Evolutionary conservation across 1,140 invertebrate genomes (phyloP).

Genomic region (Zaprionus nigranus): DNA sequence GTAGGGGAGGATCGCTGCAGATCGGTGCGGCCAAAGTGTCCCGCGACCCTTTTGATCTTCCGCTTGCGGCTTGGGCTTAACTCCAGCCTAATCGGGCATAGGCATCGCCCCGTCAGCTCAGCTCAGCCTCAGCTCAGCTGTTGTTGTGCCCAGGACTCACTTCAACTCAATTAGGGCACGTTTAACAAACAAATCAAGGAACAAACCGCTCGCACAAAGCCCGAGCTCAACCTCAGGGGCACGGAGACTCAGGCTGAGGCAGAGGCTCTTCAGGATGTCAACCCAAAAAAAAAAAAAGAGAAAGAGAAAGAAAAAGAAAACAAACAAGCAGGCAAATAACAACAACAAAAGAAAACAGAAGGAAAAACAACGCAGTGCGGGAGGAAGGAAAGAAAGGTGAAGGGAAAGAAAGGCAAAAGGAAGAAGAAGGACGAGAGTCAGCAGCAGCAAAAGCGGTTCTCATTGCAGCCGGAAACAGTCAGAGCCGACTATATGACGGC

Average conservation of each 20-base stretch:
- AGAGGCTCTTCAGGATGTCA: constrained; percentile 72
- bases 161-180: constrained; percentile 77
- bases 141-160: constrained; percentile 27
- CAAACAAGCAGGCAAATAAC: neutral
- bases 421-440: neutral
- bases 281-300: constrained; percentile 31
- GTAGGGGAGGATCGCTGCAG: neutral
- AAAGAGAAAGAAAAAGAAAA: constrained; percentile 11
- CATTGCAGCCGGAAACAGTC: constrained; percentile 63
- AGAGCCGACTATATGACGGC: constrained; percentile 44
- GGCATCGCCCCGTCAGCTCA: neutral
- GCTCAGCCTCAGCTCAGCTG: constrained; percentile 53
- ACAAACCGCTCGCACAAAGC: constrained; percentile 46
- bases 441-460: neutral
- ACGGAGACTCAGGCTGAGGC: constrained; percentile 12
- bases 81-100: constrained; percentile 55
- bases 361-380: constrained; percentile 32
- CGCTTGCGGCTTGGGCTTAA: constrained; percentile 14
- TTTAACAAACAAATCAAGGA: constrained; percentile 66
- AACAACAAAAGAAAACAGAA: constrained; percentile 37
- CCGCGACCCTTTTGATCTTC: constrained; percentile 1
- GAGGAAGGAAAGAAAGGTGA: constrained; percentile 20
- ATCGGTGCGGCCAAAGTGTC: neutral
- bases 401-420: constrained; percentile 20
- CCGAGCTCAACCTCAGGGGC: constrained; percentile 7